These are phyloP conservation scores for Drosophila ficusphila DNA, from an alignment of 1,140 invertebrate genomes.

Conservation along the genomic window DNA sequence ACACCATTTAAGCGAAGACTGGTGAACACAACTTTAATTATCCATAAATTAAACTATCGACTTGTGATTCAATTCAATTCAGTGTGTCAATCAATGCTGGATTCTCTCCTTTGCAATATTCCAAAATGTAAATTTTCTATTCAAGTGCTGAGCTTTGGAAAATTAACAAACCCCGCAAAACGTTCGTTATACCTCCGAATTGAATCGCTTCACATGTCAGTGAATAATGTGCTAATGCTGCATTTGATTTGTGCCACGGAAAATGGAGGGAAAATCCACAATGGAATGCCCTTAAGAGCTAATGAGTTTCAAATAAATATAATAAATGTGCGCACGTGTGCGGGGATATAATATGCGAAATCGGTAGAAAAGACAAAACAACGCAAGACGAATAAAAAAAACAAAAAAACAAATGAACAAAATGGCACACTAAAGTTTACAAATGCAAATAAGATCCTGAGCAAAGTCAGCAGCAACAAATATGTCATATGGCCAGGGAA, in stretches of 20 bases:
- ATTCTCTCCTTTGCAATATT: background rate
- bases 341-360: slow-evolving; percentile 51
- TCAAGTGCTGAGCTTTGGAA: slow-evolving; percentile 2
- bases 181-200: slow-evolving; percentile 11
- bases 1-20: slow-evolving; percentile 10
- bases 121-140: slow-evolving; percentile 18
- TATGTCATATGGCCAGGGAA: slow-evolving; percentile 62
- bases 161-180: slow-evolving; percentile 19
- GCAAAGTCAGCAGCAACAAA: slow-evolving; percentile 79
- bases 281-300: slow-evolving; percentile 43
- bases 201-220: slow-evolving; percentile 10
- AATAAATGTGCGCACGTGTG: slow-evolving; percentile 21
- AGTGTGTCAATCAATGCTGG: slow-evolving; percentile 13
- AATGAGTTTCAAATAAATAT: slow-evolving; percentile 78
- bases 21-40: slow-evolving; percentile 18
- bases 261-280: slow-evolving; percentile 4
- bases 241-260: slow-evolving; percentile 45
- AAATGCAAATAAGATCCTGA: slow-evolving; percentile 81
- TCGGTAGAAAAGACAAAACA: slow-evolving; percentile 28
- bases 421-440: slow-evolving; percentile 76
- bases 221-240: slow-evolving; percentile 62
- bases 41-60: slow-evolving; percentile 30
- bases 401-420: slow-evolving; percentile 61
- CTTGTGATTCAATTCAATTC: slow-evolving; percentile 18
- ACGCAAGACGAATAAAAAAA: too few species aligned